Percentiles rank a stretch among this genome's conserved stretches.
Conservation (phyloP, 2,113 vertebrate genomes). For the Syrrhaptes paradoxus region DNA sequence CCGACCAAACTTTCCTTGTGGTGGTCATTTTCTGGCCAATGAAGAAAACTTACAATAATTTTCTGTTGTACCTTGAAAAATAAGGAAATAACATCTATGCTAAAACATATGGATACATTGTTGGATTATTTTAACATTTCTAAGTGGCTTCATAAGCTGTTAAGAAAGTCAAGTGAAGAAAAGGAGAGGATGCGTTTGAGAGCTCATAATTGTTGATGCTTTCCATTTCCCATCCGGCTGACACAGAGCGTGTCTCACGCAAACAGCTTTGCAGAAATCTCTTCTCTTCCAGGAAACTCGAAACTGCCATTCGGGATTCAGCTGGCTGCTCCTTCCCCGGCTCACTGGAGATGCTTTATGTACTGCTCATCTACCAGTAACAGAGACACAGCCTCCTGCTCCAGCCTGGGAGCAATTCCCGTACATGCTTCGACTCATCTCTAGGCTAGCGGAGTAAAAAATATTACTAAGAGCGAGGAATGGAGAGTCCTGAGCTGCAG, state of each 20-base stretch:
- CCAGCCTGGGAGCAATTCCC: background rate
- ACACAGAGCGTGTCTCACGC: background rate
- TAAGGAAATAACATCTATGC: background rate
- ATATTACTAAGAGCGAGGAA: background rate
- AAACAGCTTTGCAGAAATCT: background rate
- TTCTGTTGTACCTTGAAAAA: background rate
- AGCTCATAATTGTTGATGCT: background rate
- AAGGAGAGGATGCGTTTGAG: background rate
- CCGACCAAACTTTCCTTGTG: background rate
- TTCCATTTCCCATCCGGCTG: conserved; percentile 47
- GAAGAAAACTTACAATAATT: background rate
- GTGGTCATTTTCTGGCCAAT: background rate
- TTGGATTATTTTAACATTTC: background rate
- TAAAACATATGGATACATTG: background rate
- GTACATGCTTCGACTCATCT: rapidly evolving
- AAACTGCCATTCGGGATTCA: background rate
- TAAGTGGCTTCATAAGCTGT: background rate
- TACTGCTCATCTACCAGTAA: background rate
- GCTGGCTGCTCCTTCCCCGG: background rate
- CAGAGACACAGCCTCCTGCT: background rate
- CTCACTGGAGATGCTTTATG: background rate
- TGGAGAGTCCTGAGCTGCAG: background rate
- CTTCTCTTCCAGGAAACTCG: conserved; percentile 34
- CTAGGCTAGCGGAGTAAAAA: background rate
- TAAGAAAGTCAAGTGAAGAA: background rate